Conservation (phyloP, 2,113 vertebrate species). For the Phrynosoma platyrhinos region DNA sequence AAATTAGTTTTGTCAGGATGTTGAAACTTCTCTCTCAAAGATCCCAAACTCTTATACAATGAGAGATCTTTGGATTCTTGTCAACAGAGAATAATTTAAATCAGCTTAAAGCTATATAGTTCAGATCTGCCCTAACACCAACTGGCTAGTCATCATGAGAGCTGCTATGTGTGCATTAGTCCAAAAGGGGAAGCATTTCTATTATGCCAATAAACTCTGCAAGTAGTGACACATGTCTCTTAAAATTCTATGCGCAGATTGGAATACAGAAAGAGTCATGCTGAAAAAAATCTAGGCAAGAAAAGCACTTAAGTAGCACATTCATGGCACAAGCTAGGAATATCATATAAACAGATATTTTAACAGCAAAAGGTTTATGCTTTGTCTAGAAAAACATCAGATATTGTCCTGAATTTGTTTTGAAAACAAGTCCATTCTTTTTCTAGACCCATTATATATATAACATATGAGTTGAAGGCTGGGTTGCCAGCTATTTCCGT, state of each 20-base stretch:
- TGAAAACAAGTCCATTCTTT: background rate
- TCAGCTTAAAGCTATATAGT: background rate
- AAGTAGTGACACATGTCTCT: background rate
- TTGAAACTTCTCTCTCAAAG: no score
- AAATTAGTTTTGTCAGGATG: no score
- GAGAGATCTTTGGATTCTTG: background rate
- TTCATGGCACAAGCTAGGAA: background rate
- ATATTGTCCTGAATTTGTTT: conserved; percentile 27
- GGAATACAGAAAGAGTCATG: background rate
- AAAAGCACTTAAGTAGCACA: background rate
- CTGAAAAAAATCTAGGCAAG: background rate
- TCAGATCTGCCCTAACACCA: background rate
- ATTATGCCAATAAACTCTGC: background rate
- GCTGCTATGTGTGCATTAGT: background rate
- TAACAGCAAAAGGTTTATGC: background rate
- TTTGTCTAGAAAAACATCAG: background rate
- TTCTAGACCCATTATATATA: background rate
- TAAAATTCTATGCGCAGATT: background rate
- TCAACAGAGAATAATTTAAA: background rate
- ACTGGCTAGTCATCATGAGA: background rate
- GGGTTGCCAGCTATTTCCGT: conserved; percentile 31
- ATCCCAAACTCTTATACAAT: no score
- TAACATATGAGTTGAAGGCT: background rate
- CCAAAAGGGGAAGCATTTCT: background rate
- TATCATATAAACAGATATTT: background rate